These are phyloP conservation scores for Calonectris borealis DNA, from an alignment of 2,113 vertebrate species.

Conservation along the genomic window DNA sequence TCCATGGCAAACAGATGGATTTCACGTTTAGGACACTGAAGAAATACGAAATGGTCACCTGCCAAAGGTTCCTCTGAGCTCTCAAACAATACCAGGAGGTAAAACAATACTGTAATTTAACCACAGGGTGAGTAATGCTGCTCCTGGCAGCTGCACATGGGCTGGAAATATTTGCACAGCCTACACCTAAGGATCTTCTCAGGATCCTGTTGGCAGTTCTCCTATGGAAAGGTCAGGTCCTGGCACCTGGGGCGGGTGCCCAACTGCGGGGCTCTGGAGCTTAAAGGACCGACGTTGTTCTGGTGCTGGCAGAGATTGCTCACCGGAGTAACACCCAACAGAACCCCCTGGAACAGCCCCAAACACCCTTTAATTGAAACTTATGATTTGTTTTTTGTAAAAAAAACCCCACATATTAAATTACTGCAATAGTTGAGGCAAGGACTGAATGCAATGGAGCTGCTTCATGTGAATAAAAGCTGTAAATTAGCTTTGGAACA, in stretches of 20 bases:
- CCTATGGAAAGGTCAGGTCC: neutral
- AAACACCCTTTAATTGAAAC: neutral
- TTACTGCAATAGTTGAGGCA: neutral
- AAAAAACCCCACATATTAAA: rapidly evolving
- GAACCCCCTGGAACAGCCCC: neutral
- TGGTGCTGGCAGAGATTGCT: neutral
- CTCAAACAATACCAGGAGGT: neutral
- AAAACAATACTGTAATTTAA: neutral
- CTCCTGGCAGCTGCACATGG: neutral
- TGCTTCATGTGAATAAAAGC: neutral
- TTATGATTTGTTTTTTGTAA: neutral
- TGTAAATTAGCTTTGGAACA: neutral
- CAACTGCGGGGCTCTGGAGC: neutral
- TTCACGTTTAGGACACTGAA: neutral
- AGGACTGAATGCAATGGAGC: neutral
- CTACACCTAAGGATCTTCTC: neutral
- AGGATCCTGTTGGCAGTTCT: neutral
- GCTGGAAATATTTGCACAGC: neutral
- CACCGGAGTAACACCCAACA: neutral
- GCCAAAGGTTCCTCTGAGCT: neutral
- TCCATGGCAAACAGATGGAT: neutral
- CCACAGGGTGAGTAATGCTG: neutral
- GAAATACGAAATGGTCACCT: neutral
- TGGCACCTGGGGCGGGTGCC: neutral
- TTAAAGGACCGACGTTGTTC: neutral